A percentile compares a stretch with the other conserved stretches of the same genome.
Conservation (phyloP, 1,140 invertebrate species). For the Agrypnia vestita region DNA sequence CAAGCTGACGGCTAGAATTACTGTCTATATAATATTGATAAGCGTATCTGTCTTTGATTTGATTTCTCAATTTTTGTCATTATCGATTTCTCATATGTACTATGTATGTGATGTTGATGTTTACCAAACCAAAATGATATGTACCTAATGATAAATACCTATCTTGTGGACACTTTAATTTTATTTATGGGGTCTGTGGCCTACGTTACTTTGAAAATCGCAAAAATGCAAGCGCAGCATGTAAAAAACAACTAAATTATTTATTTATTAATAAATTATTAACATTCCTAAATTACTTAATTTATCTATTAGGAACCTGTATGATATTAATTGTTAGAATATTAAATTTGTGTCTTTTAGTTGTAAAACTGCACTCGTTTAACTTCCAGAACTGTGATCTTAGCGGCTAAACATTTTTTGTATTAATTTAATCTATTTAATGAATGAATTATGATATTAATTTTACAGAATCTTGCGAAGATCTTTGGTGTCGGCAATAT, state of each 20-base stretch:
- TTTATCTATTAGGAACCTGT: slow-evolving; percentile 13
- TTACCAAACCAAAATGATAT: too few relatives aligned
- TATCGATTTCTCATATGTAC: too few relatives aligned
- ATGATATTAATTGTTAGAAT: slow-evolving; percentile 11
- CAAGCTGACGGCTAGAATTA: too few relatives aligned
- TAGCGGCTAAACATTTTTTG: slow-evolving; percentile 42
- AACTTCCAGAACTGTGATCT: slow-evolving; percentile 47
- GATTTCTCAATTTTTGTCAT: too few relatives aligned
- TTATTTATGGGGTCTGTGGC: too few relatives aligned
- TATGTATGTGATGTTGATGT: too few relatives aligned
- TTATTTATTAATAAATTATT: slow-evolving; percentile 9
- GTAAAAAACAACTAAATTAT: neutral
- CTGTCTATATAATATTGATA: too few relatives aligned
- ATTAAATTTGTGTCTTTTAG: slow-evolving; percentile 20
- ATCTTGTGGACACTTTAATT: too few relatives aligned
- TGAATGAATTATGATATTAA: slow-evolving; percentile 7
- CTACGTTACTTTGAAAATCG: too few relatives aligned
- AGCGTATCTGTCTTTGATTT: too few relatives aligned
- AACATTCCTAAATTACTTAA: slow-evolving; percentile 38
- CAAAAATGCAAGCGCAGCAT: neutral
- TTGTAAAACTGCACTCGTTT: slow-evolving; percentile 39
- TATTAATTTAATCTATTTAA: slow-evolving; percentile 34
- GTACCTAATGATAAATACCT: too few relatives aligned
- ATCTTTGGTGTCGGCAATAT: slow-evolving; percentile 9
- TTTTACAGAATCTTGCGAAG: neutral